These are phyloP conservation scores for Lepeophtheirus nordmannii DNA, from an alignment of 2,888 invertebrate genomes.

Conservation along the genomic window DNA sequence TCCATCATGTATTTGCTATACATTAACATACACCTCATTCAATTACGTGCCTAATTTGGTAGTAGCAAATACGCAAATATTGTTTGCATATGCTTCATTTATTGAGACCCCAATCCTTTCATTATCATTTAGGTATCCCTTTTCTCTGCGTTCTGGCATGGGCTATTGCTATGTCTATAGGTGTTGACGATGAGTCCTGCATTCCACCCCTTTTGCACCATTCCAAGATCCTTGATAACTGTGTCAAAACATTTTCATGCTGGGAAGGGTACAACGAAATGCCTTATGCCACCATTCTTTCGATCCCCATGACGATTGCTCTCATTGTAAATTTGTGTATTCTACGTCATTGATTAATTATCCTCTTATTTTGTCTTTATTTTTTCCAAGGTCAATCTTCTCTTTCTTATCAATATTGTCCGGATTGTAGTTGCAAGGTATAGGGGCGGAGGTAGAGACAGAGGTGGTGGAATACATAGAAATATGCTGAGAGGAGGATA, in stretches of 20 bases:
- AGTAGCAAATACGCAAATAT: too few species aligned
- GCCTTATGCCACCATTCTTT: slow-evolving; percentile 32
- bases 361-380: not conserved
- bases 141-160: slow-evolving; percentile 36
- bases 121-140: slow-evolving; percentile 35
- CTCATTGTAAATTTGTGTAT: slow-evolving; percentile 30
- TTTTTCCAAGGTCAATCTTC: slow-evolving; percentile 45
- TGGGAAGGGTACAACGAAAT: slow-evolving; percentile 32
- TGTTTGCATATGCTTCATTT: too few species aligned
- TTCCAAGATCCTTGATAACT: too few species aligned
- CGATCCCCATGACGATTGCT: slow-evolving; percentile 33
- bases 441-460: not conserved
- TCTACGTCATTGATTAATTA: not conserved
- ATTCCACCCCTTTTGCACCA: too few species aligned
- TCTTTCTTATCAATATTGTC: slow-evolving; percentile 76
- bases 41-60: too few species aligned
- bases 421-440: slow-evolving; percentile 62
- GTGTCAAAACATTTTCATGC: slow-evolving; percentile 27
- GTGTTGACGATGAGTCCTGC: too few species aligned
- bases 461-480: not conserved
- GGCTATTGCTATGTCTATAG: slow-evolving; percentile 33
- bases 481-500: slow-evolving; percentile 41
- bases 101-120: not conserved
- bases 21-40: too few species aligned
- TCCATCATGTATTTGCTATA: too few species aligned